Base-by-base conservation (phyloP, 2,113 vertebrate species). In the Noturus placidus region DNA sequence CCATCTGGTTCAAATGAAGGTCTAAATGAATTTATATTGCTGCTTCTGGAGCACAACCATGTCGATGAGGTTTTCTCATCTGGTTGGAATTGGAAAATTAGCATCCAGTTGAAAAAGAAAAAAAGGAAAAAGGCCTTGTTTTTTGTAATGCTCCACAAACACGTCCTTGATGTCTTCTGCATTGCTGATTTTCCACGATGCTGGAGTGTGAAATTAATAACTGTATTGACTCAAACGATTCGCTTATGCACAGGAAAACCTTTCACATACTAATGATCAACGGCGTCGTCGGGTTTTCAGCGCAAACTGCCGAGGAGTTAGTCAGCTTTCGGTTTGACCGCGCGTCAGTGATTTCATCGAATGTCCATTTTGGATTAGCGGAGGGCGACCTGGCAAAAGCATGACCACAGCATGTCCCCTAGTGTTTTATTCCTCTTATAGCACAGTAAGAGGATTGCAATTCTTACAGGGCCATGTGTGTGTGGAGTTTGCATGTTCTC, bases 11-110 rank as follows among this genome's bases (percentile, higher is more conserved):
- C 13, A 74, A 35, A 42, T 42, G 25, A 54, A 74, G 65, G 52
- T 87, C 33, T 54, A 82, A 82, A 74, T 82, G 52, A 74, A 65
- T 86, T 52, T 78, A 0, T 57, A 84, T 86, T 54, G 65, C 57
- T 20, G 2, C n/a, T 77, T 50, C 76, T 78, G 17, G 46, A 67
- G 86, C n/a, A 30, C 76, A 42, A 42, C 10, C 57, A 42, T 33
- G 22, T 57, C 15, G 22, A 33, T 22, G 54, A 82, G 65, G 65
- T 22, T 38, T 87, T 69, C 61, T 89, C 46, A 78, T 78, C 33
- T 78, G 27, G n/a, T 8, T 35, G 15, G 27, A 86, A 57, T 42
- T 82, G 79, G 79, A 65, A 86, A 42, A 67, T 61, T 46, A 77
- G 57, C 9, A 78, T 8, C 25, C 6, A 2, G 57, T 78, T 10